Conservation (phyloP, 2,797 vertebrate genomes). For the Gastrophryne carolinensis region DNA sequence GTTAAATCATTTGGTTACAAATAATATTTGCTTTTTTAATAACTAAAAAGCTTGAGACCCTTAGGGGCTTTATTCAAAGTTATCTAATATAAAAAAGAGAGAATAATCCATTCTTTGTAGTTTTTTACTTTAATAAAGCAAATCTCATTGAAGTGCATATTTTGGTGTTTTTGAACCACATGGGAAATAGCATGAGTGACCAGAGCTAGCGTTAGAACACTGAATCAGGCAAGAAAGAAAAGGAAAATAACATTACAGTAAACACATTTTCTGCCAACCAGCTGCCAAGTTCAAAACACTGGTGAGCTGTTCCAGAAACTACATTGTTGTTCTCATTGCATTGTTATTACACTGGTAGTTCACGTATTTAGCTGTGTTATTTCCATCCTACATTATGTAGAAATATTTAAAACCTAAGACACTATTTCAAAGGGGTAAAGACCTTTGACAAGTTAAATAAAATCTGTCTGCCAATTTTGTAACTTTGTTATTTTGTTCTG, state of each 20-base stretch:
- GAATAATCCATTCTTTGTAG: neutral
- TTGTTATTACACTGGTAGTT: neutral
- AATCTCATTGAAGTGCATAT: neutral
- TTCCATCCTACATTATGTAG: neutral
- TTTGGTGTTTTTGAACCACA: neutral
- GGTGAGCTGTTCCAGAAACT: neutral
- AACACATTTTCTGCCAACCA: neutral
- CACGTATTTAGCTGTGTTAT: neutral
- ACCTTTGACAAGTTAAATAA: no score
- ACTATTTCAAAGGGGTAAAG: no score
- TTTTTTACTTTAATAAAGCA: neutral
- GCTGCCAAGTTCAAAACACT: neutral
- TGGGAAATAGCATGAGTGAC: neutral
- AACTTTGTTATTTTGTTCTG: no score
- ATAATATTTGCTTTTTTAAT: neutral
- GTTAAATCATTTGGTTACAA: no score
- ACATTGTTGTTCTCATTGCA: neutral
- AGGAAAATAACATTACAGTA: slow-evolving; percentile 1
- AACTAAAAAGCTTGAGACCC: neutral
- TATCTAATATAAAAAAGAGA: neutral
- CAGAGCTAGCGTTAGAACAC: neutral
- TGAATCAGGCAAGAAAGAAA: neutral
- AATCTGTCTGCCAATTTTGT: no score
- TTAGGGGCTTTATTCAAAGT: neutral
- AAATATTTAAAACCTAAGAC: neutral